These are phyloP conservation scores for Ctenosaura bakeri DNA, from an alignment of 2,797 vertebrate genomes.

Conservation along the genomic window DNA sequence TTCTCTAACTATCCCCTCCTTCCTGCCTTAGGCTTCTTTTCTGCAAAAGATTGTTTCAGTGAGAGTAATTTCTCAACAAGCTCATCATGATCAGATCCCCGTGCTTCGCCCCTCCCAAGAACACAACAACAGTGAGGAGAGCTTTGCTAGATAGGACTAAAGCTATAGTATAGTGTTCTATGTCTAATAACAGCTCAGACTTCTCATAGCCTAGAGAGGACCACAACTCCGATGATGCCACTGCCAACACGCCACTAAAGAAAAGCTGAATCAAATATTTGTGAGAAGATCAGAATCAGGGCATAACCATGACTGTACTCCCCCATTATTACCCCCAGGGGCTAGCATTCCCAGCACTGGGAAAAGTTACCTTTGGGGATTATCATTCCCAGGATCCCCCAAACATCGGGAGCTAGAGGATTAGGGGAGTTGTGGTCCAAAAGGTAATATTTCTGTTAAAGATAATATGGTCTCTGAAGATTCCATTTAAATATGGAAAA, in stretches of 20 bases:
- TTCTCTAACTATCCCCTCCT: neutral
- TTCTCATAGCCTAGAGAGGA: too few species aligned
- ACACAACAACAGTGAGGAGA: neutral
- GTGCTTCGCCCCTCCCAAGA: neutral
- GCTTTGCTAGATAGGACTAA: neutral
- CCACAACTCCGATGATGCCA: neutral
- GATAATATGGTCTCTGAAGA: neutral
- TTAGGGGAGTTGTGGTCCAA: too few species aligned
- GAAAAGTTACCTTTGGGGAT: too few species aligned
- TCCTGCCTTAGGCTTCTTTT: neutral
- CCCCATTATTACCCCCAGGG: too few species aligned
- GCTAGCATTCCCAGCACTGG: neutral
- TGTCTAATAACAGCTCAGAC: too few species aligned
- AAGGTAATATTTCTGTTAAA: too few species aligned
- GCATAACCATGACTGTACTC: neutral
- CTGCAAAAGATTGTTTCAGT: neutral
- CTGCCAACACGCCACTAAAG: too few species aligned
- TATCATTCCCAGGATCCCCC: too few species aligned
- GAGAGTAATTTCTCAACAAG: neutral
- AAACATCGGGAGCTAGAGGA: too few species aligned
- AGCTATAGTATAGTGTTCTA: neutral
- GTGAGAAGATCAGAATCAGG: neutral
- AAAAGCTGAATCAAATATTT: neutral
- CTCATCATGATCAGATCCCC: neutral
- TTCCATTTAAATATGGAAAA: too few species aligned